Percentiles rank a stretch among this genome's conserved stretches.
Evolutionary conservation across 35 echinoderm and acorn worm genomes (phyloP).

Genomic region (Heliocidaris erythrogramma): DNA sequence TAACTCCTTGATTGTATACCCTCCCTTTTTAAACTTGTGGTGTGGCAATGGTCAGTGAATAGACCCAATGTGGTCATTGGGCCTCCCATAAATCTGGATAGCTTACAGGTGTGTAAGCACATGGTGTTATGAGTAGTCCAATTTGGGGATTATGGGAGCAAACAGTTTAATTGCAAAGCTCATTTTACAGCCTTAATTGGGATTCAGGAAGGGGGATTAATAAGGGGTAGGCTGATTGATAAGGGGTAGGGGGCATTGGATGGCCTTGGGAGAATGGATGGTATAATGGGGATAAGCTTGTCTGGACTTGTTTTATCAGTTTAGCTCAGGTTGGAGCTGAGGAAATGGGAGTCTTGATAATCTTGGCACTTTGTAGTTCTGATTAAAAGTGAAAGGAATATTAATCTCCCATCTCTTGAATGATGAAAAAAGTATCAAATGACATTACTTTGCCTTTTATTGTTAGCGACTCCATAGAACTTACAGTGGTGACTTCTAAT

Average conservation of each 20-base stretch:
- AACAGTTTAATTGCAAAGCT: not conserved
- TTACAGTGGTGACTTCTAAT: no score
- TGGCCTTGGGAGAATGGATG: not conserved
- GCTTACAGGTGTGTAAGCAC: not conserved
- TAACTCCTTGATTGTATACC: no score
- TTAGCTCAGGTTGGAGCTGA: not conserved
- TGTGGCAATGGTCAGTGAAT: not conserved
- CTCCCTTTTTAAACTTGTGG: no score
- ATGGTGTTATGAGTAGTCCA: not conserved
- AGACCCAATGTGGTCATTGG: not conserved
- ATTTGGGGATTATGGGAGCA: not conserved
- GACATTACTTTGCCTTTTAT: no score
- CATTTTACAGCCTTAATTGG: not conserved
- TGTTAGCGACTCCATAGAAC: no score
- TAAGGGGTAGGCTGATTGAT: not conserved
- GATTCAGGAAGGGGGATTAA: not conserved
- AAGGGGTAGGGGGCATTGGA: not conserved
- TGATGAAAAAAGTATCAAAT: no score
- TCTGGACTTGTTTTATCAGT: not conserved
- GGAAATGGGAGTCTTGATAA: not conserved
- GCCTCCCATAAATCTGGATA: not conserved
- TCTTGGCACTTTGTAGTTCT: not conserved
- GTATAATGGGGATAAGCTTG: no score
- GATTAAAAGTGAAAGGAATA: not conserved
- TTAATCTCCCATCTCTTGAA: no score